Conservation (phyloP, 2,113 vertebrate genomes). For the Conger conger region DNA sequence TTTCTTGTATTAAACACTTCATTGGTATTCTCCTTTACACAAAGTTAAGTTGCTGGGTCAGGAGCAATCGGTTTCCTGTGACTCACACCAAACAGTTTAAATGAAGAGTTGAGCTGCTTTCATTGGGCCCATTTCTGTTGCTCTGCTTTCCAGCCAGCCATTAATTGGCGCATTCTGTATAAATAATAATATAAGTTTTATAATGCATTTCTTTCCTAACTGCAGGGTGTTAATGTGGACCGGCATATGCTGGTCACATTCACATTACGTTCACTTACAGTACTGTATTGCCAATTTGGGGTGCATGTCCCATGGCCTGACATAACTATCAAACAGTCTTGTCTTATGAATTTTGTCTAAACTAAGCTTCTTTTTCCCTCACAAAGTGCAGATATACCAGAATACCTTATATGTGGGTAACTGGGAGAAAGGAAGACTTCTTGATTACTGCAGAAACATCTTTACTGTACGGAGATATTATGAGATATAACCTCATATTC, state of each 20-base stretch:
- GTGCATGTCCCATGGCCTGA: neutral
- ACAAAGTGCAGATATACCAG: neutral
- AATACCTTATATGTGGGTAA: neutral
- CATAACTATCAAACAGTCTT: neutral
- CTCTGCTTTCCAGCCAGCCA: constrained; percentile 45
- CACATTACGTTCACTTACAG: neutral
- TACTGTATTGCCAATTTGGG: neutral
- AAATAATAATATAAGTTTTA: constrained; percentile 46
- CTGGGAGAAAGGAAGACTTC: too few species aligned
- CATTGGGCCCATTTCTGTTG: constrained; percentile 46
- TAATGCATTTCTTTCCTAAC: constrained; percentile 13
- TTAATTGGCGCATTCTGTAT: constrained; percentile 51
- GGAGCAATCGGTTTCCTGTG: constrained; percentile 53
- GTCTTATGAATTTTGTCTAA: too few species aligned
- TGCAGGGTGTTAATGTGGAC: neutral
- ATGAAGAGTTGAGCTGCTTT: constrained; percentile 50
- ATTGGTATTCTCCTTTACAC: constrained; percentile 61
- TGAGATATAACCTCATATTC: too few species aligned
- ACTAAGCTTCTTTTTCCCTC: too few species aligned
- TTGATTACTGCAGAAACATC: too few species aligned
- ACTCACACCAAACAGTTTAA: constrained; percentile 42
- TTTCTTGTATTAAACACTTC: constrained; percentile 45
- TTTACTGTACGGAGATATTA: too few species aligned
- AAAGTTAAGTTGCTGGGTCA: constrained; percentile 51
- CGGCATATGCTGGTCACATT: neutral